phyloP scores from a whole-genome alignment of 2,113 vertebrate species.

The Anoplopoma fimbria region DNA sequence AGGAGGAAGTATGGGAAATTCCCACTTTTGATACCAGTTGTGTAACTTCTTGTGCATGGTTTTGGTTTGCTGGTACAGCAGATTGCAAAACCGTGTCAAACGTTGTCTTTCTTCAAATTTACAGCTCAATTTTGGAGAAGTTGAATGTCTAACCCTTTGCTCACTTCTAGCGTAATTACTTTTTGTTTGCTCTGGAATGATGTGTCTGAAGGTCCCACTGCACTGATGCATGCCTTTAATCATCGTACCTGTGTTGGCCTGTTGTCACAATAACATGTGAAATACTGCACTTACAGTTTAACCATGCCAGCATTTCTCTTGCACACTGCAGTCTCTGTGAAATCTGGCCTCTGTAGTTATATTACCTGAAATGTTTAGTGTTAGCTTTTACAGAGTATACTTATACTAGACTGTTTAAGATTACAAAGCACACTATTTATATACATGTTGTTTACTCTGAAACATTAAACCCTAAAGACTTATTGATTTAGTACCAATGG shows the following conservation, averaged over 20 bases:
- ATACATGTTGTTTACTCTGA: not conserved
- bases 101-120: constrained; percentile 23
- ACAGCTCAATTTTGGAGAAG: constrained; percentile 52
- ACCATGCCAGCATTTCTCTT: constrained; percentile 40
- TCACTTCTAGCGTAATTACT: constrained; percentile 61
- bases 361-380: constrained; percentile 8
- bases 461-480: not conserved
- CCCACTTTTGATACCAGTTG: constrained; percentile 13
- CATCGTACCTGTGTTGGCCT: constrained; percentile 51
- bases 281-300: constrained; percentile 76
- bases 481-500: not conserved
- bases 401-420: not conserved
- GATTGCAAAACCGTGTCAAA: constrained; percentile 39
- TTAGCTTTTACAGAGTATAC: not conserved
- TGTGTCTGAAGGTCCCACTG: constrained; percentile 46
- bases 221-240: constrained; percentile 51
- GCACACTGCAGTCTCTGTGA: constrained; percentile 25
- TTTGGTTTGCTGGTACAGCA: constrained; percentile 37
- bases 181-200: constrained; percentile 58
- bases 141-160: constrained; percentile 40
- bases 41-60: constrained; percentile 23
- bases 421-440: not conserved
- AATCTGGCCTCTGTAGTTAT: constrained; percentile 6
- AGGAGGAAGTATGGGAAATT: constrained; percentile 86
- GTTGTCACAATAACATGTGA: constrained; percentile 77